Conservation (phyloP, 2,797 vertebrate species). For the Mycteria americana region DNA sequence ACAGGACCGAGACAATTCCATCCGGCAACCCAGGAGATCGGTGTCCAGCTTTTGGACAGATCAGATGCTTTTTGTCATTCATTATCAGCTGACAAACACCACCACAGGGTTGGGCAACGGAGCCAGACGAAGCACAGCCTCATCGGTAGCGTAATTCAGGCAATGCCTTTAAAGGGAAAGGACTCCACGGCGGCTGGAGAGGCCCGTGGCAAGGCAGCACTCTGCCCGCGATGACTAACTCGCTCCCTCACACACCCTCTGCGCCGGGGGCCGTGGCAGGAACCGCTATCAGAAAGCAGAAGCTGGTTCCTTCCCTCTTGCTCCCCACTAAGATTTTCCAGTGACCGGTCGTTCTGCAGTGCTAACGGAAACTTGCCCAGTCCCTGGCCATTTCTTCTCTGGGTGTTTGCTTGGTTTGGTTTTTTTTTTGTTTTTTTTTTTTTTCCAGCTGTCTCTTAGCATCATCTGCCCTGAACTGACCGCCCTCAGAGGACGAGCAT, state of each 20-base stretch:
- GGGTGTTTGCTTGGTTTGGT: not conserved
- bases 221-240: not conserved
- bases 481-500: not conserved
- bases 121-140: not conserved
- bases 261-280: not conserved
- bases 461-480: not conserved
- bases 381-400: fast-evolving
- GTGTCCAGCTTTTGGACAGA: not conserved
- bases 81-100: not conserved
- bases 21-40: not conserved
- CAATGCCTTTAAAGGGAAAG: not conserved
- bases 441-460: not conserved
- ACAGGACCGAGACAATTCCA: not conserved
- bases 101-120: not conserved
- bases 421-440: not conserved
- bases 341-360: not conserved
- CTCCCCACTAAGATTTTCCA: slow-evolving; percentile 59
- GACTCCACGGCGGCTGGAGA: not conserved
- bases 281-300: slow-evolving; percentile 40
- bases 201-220: not conserved
- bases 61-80: not conserved
- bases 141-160: not conserved
- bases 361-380: not conserved
- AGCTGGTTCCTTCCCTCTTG: slow-evolving; percentile 43
- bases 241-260: not conserved